Evolutionary conservation across 2,113 vertebrate species (phyloP).

Genomic region (Oostethus manadensis): DNA sequence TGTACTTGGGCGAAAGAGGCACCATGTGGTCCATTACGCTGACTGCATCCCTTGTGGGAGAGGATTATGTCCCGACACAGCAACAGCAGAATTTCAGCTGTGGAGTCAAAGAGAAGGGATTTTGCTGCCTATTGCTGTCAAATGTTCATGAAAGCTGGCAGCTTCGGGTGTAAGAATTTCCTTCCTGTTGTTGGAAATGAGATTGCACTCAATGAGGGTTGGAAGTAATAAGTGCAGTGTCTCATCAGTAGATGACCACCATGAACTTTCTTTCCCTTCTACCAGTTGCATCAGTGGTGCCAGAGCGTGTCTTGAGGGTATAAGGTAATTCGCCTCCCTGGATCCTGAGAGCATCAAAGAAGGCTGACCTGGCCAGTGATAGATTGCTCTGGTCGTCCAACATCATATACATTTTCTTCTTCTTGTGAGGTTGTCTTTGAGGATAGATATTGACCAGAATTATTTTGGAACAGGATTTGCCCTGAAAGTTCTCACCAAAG

Average conservation of each 20-base stretch:
- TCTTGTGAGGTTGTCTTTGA: neutral
- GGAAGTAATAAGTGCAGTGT: too few relatives aligned
- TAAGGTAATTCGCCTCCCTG: neutral
- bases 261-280: neutral
- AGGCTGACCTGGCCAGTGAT: neutral
- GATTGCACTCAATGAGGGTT: neutral
- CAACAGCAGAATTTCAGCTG: neutral
- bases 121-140: too few relatives aligned
- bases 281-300: neutral
- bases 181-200: neutral
- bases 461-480: neutral
- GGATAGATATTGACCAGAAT: neutral
- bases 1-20: neutral
- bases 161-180: too few relatives aligned
- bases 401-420: neutral
- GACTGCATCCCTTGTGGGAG: too few relatives aligned
- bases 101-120: too few relatives aligned
- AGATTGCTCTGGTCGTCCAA: neutral
- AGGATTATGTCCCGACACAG: too few relatives aligned
- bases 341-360: too few relatives aligned
- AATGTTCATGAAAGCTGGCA: too few relatives aligned
- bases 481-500: too few relatives aligned
- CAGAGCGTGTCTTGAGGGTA: neutral
- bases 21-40: neutral
- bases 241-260: too few relatives aligned